Percentiles rank a stretch among this genome's conserved stretches.
phyloP scores from a whole-genome alignment of 2,113 vertebrate species.

The Pelusios castaneus region DNA sequence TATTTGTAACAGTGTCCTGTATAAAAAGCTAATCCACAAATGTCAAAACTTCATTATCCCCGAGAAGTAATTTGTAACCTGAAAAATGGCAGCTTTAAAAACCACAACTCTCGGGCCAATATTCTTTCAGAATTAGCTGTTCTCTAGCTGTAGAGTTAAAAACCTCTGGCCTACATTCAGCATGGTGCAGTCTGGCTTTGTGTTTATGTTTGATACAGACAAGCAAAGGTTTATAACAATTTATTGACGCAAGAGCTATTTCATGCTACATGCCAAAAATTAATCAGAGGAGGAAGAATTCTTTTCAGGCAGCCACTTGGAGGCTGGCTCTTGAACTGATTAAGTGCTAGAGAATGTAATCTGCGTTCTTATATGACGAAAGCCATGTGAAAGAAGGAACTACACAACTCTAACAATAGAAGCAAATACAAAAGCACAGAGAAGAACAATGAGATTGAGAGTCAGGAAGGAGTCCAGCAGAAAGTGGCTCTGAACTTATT shows the following conservation, averaged over 20 bases:
- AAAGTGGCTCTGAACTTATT: accelerated
- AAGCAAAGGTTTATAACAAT: constrained; percentile 73
- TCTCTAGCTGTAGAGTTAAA: constrained; percentile 36
- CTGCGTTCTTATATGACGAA: constrained; percentile 5
- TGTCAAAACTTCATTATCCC: accelerated
- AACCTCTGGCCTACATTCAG: constrained; percentile 60
- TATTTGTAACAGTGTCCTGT: accelerated
- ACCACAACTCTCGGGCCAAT: neutral
- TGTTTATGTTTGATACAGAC: constrained; percentile 75
- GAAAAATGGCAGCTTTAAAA: neutral
- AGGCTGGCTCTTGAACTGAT: neutral
- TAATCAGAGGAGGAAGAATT: constrained; percentile 72
- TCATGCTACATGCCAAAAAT: constrained; percentile 69
- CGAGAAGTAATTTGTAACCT: accelerated
- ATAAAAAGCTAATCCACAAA: accelerated
- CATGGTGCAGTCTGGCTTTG: constrained; percentile 40
- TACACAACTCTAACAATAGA: neutral
- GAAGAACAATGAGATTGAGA: neutral
- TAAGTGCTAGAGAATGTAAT: constrained; percentile 27
- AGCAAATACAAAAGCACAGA: neutral
- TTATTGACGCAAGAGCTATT: constrained; percentile 78
- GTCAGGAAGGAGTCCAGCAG: neutral
- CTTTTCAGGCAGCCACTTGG: constrained; percentile 63
- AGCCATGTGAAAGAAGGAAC: neutral
- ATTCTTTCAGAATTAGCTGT: neutral